Evolutionary conservation across 1,140 invertebrate genomes (phyloP).

Genomic region (Geopemphigus sp.): DNA sequence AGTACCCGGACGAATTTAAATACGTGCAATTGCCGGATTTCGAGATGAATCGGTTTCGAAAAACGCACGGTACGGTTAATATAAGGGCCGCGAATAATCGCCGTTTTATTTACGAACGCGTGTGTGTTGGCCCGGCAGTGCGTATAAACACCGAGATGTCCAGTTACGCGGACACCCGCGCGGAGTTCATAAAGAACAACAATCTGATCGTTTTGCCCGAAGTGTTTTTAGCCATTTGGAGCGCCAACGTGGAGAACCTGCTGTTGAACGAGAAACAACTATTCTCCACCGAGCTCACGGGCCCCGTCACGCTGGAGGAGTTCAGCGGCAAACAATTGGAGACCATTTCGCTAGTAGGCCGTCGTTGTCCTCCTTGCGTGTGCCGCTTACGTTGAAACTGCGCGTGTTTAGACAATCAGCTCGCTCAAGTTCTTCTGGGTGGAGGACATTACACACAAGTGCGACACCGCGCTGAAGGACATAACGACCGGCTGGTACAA

Average conservation of each 20-base stretch:
- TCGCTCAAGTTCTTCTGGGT: conserved; percentile 3
- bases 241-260: not conserved
- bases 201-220: not conserved
- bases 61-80: no score
- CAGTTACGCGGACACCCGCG: no score
- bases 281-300: not conserved
- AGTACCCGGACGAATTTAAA: no score
- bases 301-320: not conserved
- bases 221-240: not conserved
- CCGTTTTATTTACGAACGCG: no score
- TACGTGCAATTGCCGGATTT: no score
- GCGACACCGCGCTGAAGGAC: not conserved
- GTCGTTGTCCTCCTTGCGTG: no score
- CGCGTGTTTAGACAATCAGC: not conserved
- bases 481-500: conserved; percentile 16
- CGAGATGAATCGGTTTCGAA: no score
- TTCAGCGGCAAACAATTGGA: not conserved
- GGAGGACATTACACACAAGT: not conserved
- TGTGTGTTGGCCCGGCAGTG: no score
- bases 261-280: not conserved
- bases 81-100: no score
- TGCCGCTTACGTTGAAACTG: no score
- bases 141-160: no score
- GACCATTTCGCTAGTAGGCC: not conserved
- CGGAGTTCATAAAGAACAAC: no score